Conservation (phyloP, 2,113 vertebrate genomes). For the Crotalus helleri region DNA sequence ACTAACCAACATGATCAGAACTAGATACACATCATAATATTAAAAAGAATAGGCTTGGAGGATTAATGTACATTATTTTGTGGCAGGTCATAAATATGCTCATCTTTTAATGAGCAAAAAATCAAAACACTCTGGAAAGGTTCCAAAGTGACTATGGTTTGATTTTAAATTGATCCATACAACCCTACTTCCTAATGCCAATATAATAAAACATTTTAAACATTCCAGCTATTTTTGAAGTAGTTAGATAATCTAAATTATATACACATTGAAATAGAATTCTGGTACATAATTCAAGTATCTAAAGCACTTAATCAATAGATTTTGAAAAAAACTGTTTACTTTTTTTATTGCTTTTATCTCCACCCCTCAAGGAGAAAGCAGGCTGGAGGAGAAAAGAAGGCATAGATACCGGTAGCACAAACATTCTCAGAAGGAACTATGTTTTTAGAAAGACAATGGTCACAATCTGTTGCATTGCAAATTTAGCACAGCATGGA, state of each 20-base stretch:
- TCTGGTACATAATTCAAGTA: slow-evolving; percentile 63
- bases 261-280: slow-evolving; percentile 34
- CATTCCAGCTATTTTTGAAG: background rate
- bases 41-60: slow-evolving; percentile 11
- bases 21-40: slow-evolving; percentile 54
- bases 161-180: background rate
- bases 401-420: slow-evolving; percentile 16
- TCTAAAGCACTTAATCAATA: slow-evolving; percentile 64
- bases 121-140: slow-evolving; percentile 20
- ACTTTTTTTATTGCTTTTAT: slow-evolving; percentile 56
- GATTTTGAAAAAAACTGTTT: slow-evolving; percentile 52
- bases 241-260: slow-evolving; percentile 14
- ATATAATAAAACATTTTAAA: slow-evolving; percentile 29
- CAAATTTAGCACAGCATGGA: background rate
- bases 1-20: slow-evolving; percentile 55
- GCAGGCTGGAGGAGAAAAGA: slow-evolving; percentile 26
- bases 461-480: background rate
- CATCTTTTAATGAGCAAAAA: slow-evolving; percentile 54
- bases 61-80: slow-evolving; percentile 49
- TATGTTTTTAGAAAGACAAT: background rate
- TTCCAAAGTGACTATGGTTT: slow-evolving; percentile 30
- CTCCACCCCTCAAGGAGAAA: slow-evolving; percentile 33
- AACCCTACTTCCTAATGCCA: background rate
- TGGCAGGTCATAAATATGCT: slow-evolving; percentile 49
- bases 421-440: slow-evolving; percentile 20